Percentiles rank a stretch among this genome's conserved stretches.
Conservation (phyloP, 2,113 vertebrate genomes). For the Nesoenas mayeri region DNA sequence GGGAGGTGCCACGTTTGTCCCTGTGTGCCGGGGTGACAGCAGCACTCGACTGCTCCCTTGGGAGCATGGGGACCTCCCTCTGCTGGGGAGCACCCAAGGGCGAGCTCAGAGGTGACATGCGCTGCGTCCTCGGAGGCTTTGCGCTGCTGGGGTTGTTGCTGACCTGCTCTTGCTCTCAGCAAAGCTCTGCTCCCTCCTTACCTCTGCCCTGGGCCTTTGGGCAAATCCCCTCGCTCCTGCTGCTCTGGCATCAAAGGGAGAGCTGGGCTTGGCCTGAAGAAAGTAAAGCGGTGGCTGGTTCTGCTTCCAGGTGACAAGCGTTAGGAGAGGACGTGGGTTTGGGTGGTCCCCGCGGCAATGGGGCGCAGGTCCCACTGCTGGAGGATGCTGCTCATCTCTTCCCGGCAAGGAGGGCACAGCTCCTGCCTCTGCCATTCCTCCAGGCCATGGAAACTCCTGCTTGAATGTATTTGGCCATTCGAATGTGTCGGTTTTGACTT, state of each 20-base stretch:
- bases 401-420: not conserved
- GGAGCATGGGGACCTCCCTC: not conserved
- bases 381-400: not conserved
- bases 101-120: not conserved
- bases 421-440: not conserved
- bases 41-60: not conserved
- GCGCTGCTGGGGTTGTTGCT: accelerated
- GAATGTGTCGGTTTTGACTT: not conserved
- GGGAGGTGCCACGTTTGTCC: not conserved
- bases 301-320: accelerated
- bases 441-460: not conserved
- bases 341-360: not conserved
- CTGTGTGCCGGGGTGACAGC: accelerated
- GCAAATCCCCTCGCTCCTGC: not conserved
- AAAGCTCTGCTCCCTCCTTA: not conserved
- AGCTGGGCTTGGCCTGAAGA: not conserved
- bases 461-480: not conserved
- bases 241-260: not conserved
- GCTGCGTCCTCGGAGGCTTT: not conserved
- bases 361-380: accelerated
- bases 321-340: not conserved
- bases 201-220: not conserved
- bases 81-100: not conserved
- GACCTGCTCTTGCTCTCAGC: not conserved
- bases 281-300: not conserved